These are phyloP conservation scores for Mastigias papua DNA, from an alignment of 30 jellyfish, hydroid and myxozoan species.

Conservation along the genomic window DNA sequence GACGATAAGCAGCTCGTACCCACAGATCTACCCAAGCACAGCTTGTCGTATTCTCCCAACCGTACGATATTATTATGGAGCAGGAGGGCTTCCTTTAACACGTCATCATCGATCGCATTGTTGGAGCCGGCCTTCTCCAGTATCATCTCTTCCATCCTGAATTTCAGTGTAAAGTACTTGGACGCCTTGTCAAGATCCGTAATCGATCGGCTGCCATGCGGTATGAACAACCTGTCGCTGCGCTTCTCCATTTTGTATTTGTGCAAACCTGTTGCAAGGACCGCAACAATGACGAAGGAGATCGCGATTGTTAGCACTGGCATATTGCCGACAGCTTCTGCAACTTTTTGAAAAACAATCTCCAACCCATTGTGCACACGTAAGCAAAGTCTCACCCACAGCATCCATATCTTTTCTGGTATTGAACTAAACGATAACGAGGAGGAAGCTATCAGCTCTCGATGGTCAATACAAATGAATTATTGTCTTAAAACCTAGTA, in stretches of 20 bases:
- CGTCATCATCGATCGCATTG: conserved; percentile 46
- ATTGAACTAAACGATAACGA: conserved; percentile 15
- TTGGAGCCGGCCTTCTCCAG: conserved; percentile 18
- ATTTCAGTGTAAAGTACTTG: conserved; percentile 55
- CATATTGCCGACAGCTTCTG: conserved; percentile 53
- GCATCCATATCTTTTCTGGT: conserved; percentile 25
- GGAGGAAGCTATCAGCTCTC: not conserved
- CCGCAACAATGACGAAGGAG: conserved; percentile 58
- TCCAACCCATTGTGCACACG: conserved; percentile 69
- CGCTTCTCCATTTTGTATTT: conserved; percentile 71
- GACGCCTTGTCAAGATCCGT: conserved; percentile 78
- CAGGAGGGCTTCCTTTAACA: conserved; percentile 55
- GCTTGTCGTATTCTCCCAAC: conserved; percentile 37
- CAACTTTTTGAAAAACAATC: conserved; percentile 58
- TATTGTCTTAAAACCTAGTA: not conserved
- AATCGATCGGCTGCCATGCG: conserved; percentile 85
- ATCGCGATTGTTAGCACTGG: conserved; percentile 45
- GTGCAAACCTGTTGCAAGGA: conserved; percentile 72
- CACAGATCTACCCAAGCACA: conserved; percentile 54
- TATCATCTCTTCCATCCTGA: conserved; percentile 81
- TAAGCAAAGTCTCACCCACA: conserved; percentile 51
- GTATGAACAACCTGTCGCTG: conserved; percentile 81
- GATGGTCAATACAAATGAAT: too few relatives aligned
- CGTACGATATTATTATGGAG: conserved; percentile 50
- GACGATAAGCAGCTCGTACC: conserved; percentile 16